Evolutionary conservation across 2,797 vertebrate genomes (phyloP).

Genomic region (Leptodactylus fallax): DNA sequence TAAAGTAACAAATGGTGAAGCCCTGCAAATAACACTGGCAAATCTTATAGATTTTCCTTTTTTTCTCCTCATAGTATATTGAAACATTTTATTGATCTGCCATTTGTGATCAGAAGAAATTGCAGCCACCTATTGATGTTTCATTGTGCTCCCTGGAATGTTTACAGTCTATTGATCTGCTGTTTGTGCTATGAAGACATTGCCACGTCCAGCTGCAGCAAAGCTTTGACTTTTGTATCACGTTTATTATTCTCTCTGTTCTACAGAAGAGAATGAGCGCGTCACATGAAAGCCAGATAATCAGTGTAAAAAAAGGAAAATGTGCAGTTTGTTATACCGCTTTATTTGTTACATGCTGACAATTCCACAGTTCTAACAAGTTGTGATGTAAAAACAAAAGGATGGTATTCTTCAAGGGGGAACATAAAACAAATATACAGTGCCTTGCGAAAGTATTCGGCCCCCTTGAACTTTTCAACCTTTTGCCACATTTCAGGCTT

Average conservation of each 20-base stretch:
- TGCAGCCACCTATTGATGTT: conserved; percentile 26
- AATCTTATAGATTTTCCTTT: conserved; percentile 3
- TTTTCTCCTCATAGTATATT: conserved; percentile 9
- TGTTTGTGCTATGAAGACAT: conserved; percentile 3
- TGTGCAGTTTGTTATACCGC: not conserved
- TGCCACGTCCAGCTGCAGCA: not conserved
- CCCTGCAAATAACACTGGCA: not conserved
- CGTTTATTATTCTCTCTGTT: conserved; percentile 15
- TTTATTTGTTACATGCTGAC: not conserved
- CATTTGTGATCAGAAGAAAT: conserved; percentile 17
- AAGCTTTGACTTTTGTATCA: conserved; percentile 31
- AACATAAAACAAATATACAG: not conserved
- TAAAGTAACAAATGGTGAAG: not conserved
- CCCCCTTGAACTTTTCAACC: too few species aligned
- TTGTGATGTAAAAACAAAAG: not conserved
- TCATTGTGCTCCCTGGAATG: not conserved
- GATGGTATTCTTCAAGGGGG: not conserved
- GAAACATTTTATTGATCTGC: conserved; percentile 17
- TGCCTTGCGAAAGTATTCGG: too few species aligned
- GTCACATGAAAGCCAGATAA: conserved; percentile 16
- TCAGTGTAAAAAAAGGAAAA: not conserved
- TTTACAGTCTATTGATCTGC: conserved; percentile 37
- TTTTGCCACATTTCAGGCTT: too few species aligned
- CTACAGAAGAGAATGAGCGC: not conserved
- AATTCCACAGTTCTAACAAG: not conserved